These are phyloP conservation scores for Psophia crepitans DNA, from an alignment of 2,113 vertebrate genomes.

Conservation along the genomic window DNA sequence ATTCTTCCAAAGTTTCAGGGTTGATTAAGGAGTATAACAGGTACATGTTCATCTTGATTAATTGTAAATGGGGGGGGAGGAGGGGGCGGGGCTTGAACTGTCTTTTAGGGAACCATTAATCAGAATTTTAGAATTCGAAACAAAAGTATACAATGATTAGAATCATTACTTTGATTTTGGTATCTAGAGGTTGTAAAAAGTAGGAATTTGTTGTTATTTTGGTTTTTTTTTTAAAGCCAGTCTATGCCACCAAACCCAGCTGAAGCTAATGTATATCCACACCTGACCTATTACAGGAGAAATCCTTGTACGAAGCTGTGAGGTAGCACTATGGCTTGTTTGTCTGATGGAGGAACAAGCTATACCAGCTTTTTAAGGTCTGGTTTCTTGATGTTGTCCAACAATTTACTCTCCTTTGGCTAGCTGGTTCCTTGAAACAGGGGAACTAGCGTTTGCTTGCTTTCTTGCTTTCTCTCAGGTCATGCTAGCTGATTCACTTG, in stretches of 20 bases:
- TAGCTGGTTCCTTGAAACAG: neutral
- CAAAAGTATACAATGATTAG: neutral
- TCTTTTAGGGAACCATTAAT: neutral
- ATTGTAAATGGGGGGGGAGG: no score
- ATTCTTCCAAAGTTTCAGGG: constrained; percentile 88
- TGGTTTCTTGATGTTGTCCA: neutral
- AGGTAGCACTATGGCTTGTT: neutral
- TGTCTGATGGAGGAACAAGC: neutral
- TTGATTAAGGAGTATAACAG: constrained; percentile 96
- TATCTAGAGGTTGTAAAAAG: neutral
- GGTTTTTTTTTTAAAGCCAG: neutral
- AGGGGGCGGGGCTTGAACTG: no score
- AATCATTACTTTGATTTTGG: neutral
- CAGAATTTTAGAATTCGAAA: neutral
- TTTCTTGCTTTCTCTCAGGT: neutral
- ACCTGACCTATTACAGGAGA: neutral
- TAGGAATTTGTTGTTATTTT: neutral
- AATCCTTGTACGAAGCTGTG: neutral
- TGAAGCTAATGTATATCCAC: neutral
- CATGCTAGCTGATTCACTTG: neutral
- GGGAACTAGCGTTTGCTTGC: neutral
- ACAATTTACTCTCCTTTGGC: neutral
- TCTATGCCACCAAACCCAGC: neutral
- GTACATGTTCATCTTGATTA: constrained; percentile 75
- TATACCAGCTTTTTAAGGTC: neutral